Conservation (phyloP, 53 echinoderm and acorn worm species). For the Zoroaster sp. region DNA sequence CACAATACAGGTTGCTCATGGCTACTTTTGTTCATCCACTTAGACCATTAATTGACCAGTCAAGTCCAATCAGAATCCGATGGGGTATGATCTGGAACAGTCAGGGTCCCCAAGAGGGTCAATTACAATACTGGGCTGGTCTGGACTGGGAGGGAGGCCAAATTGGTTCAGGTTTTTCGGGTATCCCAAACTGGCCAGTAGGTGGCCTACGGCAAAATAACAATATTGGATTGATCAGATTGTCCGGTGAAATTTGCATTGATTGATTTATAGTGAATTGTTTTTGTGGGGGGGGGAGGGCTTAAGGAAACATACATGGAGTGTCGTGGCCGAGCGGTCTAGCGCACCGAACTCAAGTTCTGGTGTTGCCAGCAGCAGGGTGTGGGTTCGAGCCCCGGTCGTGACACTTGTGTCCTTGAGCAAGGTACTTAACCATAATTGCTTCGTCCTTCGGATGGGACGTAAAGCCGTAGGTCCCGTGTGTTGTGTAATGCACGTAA, state of each 20-base stretch:
- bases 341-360: too few relatives aligned
- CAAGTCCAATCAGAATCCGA: constrained; percentile 23
- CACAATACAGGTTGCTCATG: background rate
- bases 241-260: background rate
- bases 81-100: constrained; percentile 9
- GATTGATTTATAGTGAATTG: background rate
- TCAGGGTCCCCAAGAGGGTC: background rate
- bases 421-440: too few relatives aligned
- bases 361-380: too few relatives aligned
- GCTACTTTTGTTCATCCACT: background rate
- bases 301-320: too few relatives aligned
- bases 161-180: background rate
- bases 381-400: too few relatives aligned
- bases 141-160: background rate
- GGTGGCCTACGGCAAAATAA: background rate
- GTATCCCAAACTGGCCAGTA: background rate
- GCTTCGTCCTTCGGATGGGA: too few relatives aligned
- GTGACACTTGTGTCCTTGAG: too few relatives aligned
- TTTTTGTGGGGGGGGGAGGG: background rate
- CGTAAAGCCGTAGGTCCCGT: too few relatives aligned
- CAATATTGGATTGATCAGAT: background rate
- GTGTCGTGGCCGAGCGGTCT: too few relatives aligned
- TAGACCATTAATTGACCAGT: constrained; percentile 27
- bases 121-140: background rate
- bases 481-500: too few relatives aligned